Base-by-base conservation (phyloP, 1,140 invertebrate species). In the Calliopsis andreniformis region DNA sequence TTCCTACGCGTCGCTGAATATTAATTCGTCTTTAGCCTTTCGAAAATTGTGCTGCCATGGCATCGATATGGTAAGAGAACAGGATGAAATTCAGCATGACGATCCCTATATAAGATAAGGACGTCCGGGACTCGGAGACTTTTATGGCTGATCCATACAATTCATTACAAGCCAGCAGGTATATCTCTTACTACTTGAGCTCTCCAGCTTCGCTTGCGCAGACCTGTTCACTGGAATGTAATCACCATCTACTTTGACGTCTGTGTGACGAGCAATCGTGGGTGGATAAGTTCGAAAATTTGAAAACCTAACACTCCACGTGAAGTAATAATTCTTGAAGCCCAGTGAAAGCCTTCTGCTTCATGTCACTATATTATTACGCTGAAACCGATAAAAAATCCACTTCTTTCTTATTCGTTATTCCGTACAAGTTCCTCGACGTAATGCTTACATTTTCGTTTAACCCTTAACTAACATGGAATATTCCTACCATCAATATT, bases 161-260 rank as follows among this genome's bases (percentile, higher is more conserved):
- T 73, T 73, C 70, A 66, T 73, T 73, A 66, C 35, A 66, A 39
- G 16, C 70, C 61, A n/a, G 47, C 70, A 55, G 61, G 61, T 73
- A 73, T 73, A 73, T 73, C 70, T 73, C 61, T 43, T 73, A 64
- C 58, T n/a, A n/a, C n/a, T n/a, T n/a, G 69, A 72, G 70, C 32
- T n/a, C 35, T 32, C 14, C 61, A 72, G 47, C 70, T 51, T 53
- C 39, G 59, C 68, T 35, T 49, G 25, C n/a, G 35, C 18, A 18
- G 5, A 20, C 18, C 32, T 30, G 47, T 72, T 51, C 69, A 62
- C 30, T 42, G 53, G n/a, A 30, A 72, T 59, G 56, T 39, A 62
- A 72, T 45, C 59, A 53, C 55, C 43, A 56, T 49, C 56, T 61
- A 62, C 43, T 49, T 62, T 39, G 16, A 23, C 30, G 6, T 10